phyloP scores from a whole-genome alignment of 2,113 vertebrate species.

The Nanorana parkeri region DNA sequence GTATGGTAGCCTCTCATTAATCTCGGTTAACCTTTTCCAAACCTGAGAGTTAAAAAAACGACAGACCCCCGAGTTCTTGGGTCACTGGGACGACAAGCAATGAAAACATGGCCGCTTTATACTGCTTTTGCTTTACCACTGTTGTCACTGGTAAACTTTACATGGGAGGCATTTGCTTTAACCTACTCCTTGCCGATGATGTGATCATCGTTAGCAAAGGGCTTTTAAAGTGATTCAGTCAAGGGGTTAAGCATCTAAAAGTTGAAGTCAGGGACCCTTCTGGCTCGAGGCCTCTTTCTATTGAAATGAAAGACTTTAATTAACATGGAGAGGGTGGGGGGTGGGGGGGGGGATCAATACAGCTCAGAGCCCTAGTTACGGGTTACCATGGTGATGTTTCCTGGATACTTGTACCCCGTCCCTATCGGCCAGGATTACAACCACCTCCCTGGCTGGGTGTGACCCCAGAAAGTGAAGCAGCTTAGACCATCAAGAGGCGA shows the following conservation, averaged over 20 bases:
- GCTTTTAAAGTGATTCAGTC: conserved; percentile 25
- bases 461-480: conserved; percentile 33
- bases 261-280: conserved; percentile 47
- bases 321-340: conserved; percentile 40
- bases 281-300: conserved; percentile 48
- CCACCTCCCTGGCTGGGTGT: conserved; percentile 43
- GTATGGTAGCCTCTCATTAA: conserved; percentile 40
- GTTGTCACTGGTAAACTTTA: conserved; percentile 27
- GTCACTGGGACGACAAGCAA: conserved; percentile 4
- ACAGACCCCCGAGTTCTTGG: conserved; percentile 4
- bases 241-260: conserved; percentile 52
- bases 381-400: conserved; percentile 44
- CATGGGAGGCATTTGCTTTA: conserved; percentile 20
- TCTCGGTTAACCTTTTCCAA: conserved; percentile 25
- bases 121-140: not conserved
- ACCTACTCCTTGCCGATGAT: conserved; percentile 6
- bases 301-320: conserved; percentile 57
- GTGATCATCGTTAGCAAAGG: conserved; percentile 5
- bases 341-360: conserved; percentile 40
- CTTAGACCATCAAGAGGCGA: not conserved
- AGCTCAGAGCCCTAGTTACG: conserved; percentile 30
- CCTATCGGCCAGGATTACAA: conserved; percentile 26
- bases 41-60: not conserved
- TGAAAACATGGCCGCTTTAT: conserved; percentile 7
- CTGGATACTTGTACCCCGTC: conserved; percentile 21